These are phyloP conservation scores for Lycodopsis pacificus DNA, from an alignment of 2,797 vertebrate species.

Conservation along the genomic window DNA sequence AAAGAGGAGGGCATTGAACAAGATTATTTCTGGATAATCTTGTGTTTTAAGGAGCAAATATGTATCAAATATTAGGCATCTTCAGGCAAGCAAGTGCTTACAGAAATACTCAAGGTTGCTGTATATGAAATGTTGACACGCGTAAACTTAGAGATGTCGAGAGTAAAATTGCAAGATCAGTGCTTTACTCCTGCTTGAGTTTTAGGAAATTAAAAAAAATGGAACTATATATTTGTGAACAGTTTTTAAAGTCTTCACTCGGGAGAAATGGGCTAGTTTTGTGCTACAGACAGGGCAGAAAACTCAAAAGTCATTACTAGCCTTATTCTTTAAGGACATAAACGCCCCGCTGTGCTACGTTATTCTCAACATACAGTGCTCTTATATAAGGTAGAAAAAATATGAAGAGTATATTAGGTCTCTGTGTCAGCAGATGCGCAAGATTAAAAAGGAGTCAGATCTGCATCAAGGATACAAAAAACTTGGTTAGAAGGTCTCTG, in stretches of 20 bases:
- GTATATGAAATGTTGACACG: constrained; percentile 11
- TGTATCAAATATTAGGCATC: not conserved
- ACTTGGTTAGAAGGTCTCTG: constrained; percentile 1
- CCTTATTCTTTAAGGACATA: not conserved
- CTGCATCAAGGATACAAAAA: constrained; percentile 18
- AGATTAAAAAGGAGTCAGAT: constrained; percentile 21
- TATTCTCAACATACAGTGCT: not conserved
- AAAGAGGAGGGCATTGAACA: constrained; percentile 15
- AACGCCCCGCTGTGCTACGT: not conserved
- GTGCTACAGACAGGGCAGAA: not conserved
- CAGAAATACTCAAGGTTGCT: not conserved
- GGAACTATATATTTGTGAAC: not conserved
- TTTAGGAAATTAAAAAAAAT: not conserved
- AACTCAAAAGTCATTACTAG: not conserved
- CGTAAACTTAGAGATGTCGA: constrained; percentile 7
- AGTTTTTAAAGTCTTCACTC: not conserved
- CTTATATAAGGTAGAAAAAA: not conserved
- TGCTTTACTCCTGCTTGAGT: not conserved
- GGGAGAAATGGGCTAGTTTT: not conserved
- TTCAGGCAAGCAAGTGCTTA: constrained; percentile 7
- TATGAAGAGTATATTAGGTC: not conserved
- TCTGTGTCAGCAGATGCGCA: constrained; percentile 2
- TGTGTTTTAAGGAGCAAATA: constrained; percentile 20
- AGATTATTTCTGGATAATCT: constrained; percentile 8
- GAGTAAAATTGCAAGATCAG: not conserved